Conservation (phyloP, 2,113 vertebrate genomes). For the Callaeas wilsoni region DNA sequence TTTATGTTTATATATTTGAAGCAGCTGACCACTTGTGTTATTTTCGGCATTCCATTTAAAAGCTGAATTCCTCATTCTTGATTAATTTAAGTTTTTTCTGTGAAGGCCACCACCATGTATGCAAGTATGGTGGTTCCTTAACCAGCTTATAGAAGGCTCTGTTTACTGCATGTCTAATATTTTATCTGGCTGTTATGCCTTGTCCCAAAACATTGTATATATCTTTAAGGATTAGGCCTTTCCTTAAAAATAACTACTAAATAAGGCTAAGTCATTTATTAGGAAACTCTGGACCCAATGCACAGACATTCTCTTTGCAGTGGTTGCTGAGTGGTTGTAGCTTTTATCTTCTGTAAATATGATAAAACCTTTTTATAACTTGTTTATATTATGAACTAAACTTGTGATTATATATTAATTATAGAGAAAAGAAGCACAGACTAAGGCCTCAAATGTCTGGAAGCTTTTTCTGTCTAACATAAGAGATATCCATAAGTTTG, state of each 20-base stretch:
- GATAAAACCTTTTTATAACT: neutral
- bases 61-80: neutral
- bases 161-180: neutral
- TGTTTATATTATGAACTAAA: neutral
- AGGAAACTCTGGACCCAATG: neutral
- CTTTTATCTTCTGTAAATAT: neutral
- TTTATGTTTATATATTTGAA: neutral
- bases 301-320: neutral
- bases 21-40: neutral
- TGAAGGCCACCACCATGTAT: neutral
- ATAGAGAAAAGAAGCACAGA: neutral
- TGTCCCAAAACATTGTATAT: neutral
- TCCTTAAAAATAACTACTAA: neutral
- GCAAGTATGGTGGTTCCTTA: neutral
- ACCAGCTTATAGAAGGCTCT: neutral
- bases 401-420: slow-evolving; percentile 19
- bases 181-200: neutral
- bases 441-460: neutral
- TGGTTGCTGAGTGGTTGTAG: neutral
- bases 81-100: neutral
- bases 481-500: neutral
- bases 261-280: neutral
- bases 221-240: neutral
- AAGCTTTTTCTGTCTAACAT: neutral
- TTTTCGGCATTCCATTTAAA: neutral